phyloP scores from a whole-genome alignment of 2,888 invertebrate genomes.

The Epiblema foenella region DNA sequence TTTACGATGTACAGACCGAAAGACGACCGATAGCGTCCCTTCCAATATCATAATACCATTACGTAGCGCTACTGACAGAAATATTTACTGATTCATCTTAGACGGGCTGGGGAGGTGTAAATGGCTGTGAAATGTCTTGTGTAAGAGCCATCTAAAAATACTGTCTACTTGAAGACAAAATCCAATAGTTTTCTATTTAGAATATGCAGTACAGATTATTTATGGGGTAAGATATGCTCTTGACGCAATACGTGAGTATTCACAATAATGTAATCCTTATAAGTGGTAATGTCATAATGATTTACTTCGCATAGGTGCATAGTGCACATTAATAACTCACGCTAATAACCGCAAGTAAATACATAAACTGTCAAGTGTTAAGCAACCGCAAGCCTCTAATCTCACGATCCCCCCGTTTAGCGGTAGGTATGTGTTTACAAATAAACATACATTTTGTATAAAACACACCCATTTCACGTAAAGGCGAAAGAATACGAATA shows the following conservation, averaged over 20 bases:
- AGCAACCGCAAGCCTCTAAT: constrained; percentile 28
- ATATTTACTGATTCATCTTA: constrained; percentile 49
- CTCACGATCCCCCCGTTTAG: constrained; percentile 22
- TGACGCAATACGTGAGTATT: neutral
- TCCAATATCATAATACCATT: constrained; percentile 74
- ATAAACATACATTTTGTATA: constrained; percentile 53
- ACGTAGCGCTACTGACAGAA: constrained; percentile 67
- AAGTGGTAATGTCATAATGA: constrained; percentile 25
- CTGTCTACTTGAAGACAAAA: neutral
- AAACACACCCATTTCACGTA: constrained; percentile 80
- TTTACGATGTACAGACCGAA: constrained; percentile 71
- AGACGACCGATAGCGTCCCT: constrained; percentile 71
- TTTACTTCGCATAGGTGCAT: constrained; percentile 22
- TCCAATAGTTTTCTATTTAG: neutral
- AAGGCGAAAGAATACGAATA: constrained; percentile 85
- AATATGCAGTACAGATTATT: neutral
- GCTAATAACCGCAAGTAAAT: constrained; percentile 20
- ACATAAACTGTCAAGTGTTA: constrained; percentile 18
- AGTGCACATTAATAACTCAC: constrained; percentile 37
- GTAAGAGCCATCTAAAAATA: constrained; percentile 19
- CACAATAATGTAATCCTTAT: constrained; percentile 5
- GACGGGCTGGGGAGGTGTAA: constrained; percentile 16
- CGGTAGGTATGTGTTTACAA: constrained; percentile 25
- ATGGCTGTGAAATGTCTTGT: constrained; percentile 8
- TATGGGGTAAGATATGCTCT: neutral